Percentiles rank a stretch among this genome's conserved stretches.
phyloP scores from a whole-genome alignment of 2,888 invertebrate species.

The Nomada fabriciana region DNA sequence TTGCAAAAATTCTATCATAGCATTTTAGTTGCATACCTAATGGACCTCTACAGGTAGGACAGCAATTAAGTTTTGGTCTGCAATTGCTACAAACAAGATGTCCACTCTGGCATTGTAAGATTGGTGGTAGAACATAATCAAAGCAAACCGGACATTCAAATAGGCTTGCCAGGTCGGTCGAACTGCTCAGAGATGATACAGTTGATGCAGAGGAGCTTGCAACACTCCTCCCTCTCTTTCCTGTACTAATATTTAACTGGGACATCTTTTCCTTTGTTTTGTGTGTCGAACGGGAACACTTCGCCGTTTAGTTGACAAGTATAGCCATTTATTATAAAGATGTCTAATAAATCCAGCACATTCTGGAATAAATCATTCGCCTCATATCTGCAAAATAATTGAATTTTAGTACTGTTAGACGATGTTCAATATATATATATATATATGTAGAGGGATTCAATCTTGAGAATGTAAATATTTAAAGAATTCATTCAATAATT shows the following conservation, averaged over 20 bases:
- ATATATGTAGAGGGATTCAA: not conserved
- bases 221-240: constrained; percentile 82
- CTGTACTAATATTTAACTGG: constrained; percentile 81
- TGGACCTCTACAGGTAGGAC: constrained; percentile 99
- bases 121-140: constrained; percentile 99
- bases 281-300: constrained; percentile 49
- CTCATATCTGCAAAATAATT: constrained; percentile 63
- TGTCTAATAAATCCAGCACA: constrained; percentile 45
- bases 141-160: constrained; percentile 99
- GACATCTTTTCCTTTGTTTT: constrained; percentile 77
- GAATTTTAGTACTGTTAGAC: not conserved
- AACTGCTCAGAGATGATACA: constrained; percentile 88
- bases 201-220: constrained; percentile 85
- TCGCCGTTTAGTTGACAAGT: constrained; percentile 29
- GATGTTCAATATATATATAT: not conserved
- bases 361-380: constrained; percentile 44
- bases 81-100: constrained; percentile 99
- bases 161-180: constrained; percentile 94
- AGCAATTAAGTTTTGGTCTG: constrained; percentile 97
- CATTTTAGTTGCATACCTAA: constrained; percentile 86
- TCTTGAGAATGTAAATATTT: too few species aligned
- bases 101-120: constrained; percentile 99
- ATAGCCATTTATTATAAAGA: constrained; percentile 21
- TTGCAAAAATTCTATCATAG: not conserved
- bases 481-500: not conserved